Percentiles rank a stretch among this genome's conserved stretches.
These are phyloP conservation scores for Delia radicum DNA, from an alignment of 1,140 invertebrate species.

Conservation along the genomic window DNA sequence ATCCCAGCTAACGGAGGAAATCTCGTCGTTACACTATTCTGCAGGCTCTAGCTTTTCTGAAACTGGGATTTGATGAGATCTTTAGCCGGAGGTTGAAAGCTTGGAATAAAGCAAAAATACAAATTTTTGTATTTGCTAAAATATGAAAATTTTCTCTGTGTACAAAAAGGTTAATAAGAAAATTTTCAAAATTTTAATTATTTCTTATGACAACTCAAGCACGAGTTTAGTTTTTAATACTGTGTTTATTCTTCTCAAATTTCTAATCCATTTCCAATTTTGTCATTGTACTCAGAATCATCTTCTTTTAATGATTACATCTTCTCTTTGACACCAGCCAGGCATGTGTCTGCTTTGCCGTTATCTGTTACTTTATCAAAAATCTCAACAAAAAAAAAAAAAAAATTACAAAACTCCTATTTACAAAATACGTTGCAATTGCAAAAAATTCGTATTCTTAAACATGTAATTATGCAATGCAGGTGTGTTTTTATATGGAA, in stretches of 20 bases:
- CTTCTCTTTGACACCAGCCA: constrained; percentile 12
- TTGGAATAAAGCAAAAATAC: too few relatives aligned
- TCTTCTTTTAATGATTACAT: constrained; percentile 2
- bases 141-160: too few relatives aligned
- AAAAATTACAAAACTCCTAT: background rate
- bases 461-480: constrained; percentile 14
- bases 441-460: background rate
- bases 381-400: background rate
- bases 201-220: background rate
- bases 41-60: too few relatives aligned
- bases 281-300: background rate
- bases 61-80: too few relatives aligned
- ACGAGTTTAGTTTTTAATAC: background rate
- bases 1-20: too few relatives aligned
- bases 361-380: constrained; percentile 1
- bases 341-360: background rate
- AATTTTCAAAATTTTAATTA: background rate
- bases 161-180: too few relatives aligned
- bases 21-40: too few relatives aligned
- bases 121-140: too few relatives aligned
- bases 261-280: constrained; percentile 9
- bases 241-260: background rate
- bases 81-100: too few relatives aligned
- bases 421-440: background rate
- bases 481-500: background rate